Conservation (phyloP, 2,113 vertebrate species). For the Centropus unirufus region DNA sequence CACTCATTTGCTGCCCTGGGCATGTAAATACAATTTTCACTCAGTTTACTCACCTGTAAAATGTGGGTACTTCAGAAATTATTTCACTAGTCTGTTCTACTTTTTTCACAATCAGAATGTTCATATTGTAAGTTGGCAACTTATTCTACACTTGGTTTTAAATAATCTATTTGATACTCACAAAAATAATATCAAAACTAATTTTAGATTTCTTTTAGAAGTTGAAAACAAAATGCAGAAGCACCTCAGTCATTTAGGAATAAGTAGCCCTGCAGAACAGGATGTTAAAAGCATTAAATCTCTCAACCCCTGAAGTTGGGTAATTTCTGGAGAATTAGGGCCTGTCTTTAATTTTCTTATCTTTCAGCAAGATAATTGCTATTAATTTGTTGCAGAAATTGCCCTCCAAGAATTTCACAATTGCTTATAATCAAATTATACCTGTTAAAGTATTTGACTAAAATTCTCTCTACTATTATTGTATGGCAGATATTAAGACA, state of each 20-base stretch:
- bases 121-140: background rate
- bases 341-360: constrained; percentile 28
- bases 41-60: background rate
- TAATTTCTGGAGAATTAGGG: background rate
- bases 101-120: background rate
- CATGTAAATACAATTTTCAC: background rate
- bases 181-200: background rate
- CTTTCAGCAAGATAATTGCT: constrained; percentile 25
- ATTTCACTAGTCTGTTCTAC: background rate
- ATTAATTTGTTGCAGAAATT: constrained; percentile 35
- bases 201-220: background rate
- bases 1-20: background rate
- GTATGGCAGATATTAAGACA: constrained; percentile 42
- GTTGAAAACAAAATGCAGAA: background rate
- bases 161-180: background rate
- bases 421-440: constrained; percentile 62
- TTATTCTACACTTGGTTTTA: background rate
- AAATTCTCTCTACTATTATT: constrained; percentile 64
- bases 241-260: background rate
- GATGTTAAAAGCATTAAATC: background rate
- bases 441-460: background rate
- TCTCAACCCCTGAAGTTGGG: background rate
- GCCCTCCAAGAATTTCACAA: constrained; percentile 23
- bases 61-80: background rate
- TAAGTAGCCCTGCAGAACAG: background rate